Conservation (phyloP, 2,888 invertebrate species). For the Ethmia dodecea region DNA sequence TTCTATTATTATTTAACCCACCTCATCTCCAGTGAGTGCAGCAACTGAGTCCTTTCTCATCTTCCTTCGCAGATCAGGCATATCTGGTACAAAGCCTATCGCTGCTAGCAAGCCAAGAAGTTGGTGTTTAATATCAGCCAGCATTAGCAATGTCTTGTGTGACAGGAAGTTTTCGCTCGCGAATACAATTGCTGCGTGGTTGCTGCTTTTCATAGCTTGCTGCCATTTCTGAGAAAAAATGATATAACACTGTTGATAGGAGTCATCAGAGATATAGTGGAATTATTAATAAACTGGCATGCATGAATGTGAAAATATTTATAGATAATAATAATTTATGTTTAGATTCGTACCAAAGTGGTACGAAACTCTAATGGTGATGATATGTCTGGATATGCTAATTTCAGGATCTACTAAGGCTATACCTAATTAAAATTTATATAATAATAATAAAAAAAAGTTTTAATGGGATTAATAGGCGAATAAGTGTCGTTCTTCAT, state of each 20-base stretch:
- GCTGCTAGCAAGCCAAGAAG: constrained; percentile 84
- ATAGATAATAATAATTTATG: too few relatives aligned
- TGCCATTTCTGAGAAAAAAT: constrained; percentile 84
- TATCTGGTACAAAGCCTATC: constrained; percentile 87
- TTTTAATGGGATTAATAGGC: too few relatives aligned
- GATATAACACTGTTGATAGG: neutral
- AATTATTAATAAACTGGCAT: neutral
- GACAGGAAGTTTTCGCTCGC: constrained; percentile 92
- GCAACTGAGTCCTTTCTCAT: constrained; percentile 81
- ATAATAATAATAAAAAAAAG: too few relatives aligned
- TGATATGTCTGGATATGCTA: too few relatives aligned
- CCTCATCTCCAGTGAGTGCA: constrained; percentile 80
- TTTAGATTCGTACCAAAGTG: too few relatives aligned
- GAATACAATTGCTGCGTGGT: constrained; percentile 85
- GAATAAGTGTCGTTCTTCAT: too few relatives aligned
- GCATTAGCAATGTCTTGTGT: constrained; percentile 86
- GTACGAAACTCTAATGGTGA: too few relatives aligned
- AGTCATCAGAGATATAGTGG: neutral
- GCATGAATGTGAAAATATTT: neutral
- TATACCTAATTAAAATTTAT: too few relatives aligned
- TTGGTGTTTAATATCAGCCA: constrained; percentile 92
- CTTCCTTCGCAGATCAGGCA: constrained; percentile 71
- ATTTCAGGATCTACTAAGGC: too few relatives aligned
- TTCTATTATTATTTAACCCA: constrained; percentile 25
- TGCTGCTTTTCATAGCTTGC: constrained; percentile 81